Conservation (phyloP, 64 coral and sea anemone genomes). For the Montipora sp. region DNA sequence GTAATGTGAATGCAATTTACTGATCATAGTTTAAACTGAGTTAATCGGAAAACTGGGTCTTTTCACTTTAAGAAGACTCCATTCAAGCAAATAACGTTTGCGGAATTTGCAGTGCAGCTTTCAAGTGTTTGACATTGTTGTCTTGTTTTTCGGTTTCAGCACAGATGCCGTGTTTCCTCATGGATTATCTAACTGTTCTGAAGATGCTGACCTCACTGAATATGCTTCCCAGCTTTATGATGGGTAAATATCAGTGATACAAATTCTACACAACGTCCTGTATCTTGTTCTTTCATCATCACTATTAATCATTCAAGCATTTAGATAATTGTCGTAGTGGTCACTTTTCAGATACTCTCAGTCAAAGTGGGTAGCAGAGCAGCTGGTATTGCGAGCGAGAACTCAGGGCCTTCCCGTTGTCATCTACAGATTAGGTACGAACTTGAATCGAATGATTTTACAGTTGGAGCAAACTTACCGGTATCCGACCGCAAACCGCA, state of each 20-base stretch:
- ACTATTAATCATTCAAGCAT: too few species aligned
- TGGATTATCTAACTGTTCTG: conserved; percentile 83
- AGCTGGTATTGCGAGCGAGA: conserved; percentile 79
- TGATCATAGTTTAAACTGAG: too few species aligned
- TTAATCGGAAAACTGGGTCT: neutral
- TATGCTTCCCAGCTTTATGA: conserved; percentile 68
- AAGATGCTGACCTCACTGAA: conserved; percentile 78
- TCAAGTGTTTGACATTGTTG: neutral
- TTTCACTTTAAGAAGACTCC: neutral
- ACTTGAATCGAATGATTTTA: too few species aligned
- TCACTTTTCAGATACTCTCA: conserved; percentile 72
- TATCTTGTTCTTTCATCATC: too few species aligned
- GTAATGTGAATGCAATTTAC: too few species aligned
- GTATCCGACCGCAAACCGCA: too few species aligned
- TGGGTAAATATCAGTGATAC: conserved; percentile 48
- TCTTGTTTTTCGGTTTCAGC: neutral
- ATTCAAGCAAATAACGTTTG: neutral
- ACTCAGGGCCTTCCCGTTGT: conserved; percentile 78
- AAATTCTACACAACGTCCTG: neutral
- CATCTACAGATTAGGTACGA: conserved; percentile 85
- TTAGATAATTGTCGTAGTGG: too few species aligned
- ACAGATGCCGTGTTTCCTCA: conserved; percentile 95
- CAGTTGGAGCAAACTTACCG: too few species aligned
- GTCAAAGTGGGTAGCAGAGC: conserved; percentile 96
- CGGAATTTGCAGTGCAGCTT: neutral